Evolutionary conservation across 37 sponge, comb jelly and placozoan species (phyloP).

Genomic region (Spongilla lacustris): DNA sequence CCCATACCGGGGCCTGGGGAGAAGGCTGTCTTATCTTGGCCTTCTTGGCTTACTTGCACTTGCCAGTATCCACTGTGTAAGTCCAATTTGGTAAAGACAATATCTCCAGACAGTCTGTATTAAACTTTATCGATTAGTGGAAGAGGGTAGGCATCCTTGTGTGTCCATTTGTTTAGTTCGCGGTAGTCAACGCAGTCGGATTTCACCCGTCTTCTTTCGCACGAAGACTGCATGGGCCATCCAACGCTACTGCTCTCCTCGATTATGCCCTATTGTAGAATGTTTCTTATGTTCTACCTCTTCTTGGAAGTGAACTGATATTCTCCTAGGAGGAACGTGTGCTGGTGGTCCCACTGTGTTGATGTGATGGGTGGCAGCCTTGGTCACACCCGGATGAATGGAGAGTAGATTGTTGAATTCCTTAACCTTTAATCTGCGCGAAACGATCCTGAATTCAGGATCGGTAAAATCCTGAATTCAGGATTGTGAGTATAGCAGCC

Average conservation of each 20-base stretch:
- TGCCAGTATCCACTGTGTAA: slow-evolving; percentile 75
- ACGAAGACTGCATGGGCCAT: slow-evolving; percentile 77
- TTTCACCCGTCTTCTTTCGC: slow-evolving; percentile 55
- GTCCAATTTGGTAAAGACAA: slow-evolving; percentile 58
- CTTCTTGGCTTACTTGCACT: slow-evolving; percentile 46
- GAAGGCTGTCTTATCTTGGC: slow-evolving; percentile 60
- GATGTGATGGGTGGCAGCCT: slow-evolving; percentile 34
- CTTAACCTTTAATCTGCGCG: no score
- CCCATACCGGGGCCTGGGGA: slow-evolving; percentile 70
- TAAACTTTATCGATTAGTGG: slow-evolving; percentile 71
- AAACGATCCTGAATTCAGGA: no score
- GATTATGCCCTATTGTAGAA: slow-evolving; percentile 70
- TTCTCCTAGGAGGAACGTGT: slow-evolving; percentile 39
- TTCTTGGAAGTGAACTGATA: slow-evolving; percentile 57
- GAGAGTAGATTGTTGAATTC: slow-evolving; percentile 37
- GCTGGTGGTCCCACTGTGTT: slow-evolving; percentile 41
- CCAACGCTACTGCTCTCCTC: slow-evolving; percentile 66
- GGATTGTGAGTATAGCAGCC: no score
- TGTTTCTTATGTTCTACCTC: slow-evolving; percentile 47
- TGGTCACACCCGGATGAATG: slow-evolving; percentile 46
- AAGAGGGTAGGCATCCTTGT: slow-evolving; percentile 65
- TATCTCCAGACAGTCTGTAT: slow-evolving; percentile 53
- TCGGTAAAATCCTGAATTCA: no score
- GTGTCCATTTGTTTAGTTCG: slow-evolving; percentile 64
- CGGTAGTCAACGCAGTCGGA: slow-evolving; percentile 68